Conservation (phyloP, 2,113 vertebrate genomes). For the Elanus axillaris region DNA sequence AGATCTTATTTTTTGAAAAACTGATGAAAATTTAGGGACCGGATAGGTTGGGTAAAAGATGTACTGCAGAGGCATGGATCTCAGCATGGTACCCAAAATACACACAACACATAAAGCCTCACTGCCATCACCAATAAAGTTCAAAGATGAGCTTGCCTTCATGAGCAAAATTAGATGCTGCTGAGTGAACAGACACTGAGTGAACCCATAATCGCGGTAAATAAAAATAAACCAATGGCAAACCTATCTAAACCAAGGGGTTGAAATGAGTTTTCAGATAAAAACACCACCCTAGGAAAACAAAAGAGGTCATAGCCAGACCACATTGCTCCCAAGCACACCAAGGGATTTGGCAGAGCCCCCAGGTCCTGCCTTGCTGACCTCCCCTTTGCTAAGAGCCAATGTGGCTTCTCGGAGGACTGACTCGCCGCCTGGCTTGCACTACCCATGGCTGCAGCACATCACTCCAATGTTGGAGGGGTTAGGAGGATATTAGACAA, state of each 20-base stretch:
- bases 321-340: rapidly evolving
- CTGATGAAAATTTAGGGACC: not conserved
- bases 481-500: not conserved
- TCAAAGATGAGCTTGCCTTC: not conserved
- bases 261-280: not conserved
- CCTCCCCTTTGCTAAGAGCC: not conserved
- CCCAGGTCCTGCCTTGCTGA: not conserved
- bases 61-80: not conserved
- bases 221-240: not conserved
- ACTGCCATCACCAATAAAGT: not conserved
- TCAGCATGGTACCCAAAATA: conserved; percentile 8
- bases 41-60: not conserved
- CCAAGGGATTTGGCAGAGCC: not conserved
- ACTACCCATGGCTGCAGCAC: not conserved
- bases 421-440: rapidly evolving
- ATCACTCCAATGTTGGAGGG: not conserved
- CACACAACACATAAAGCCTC: not conserved
- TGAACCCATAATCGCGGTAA: not conserved
- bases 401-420: rapidly evolving
- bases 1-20: not conserved
- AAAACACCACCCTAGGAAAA: not conserved
- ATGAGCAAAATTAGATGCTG: not conserved
- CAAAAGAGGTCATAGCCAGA: not conserved
- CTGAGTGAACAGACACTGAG: not conserved
- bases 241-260: not conserved